Base-by-base conservation (phyloP, 2,797 vertebrate genomes). In the Chelon auratus region DNA sequence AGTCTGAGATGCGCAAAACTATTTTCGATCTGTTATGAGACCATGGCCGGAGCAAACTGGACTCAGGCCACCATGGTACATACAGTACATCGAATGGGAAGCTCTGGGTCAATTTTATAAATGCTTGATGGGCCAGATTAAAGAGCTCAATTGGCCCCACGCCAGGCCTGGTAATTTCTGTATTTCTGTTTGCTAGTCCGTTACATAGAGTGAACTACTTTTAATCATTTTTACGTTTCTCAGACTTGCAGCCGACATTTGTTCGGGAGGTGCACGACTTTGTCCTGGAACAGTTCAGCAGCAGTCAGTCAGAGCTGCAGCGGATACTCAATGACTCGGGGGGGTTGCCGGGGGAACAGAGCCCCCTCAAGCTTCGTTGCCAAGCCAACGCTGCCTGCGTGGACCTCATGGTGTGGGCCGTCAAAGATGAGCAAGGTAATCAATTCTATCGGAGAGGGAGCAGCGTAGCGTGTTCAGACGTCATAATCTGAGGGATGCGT, bases 391-490 rank as follows among this genome's bases (percentile, higher is more conserved):
- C 97, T 1, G 97, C 97, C 78, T 99, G 97, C 0, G 97, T 99
- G 86, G 97, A 99, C 90, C 97, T 99, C 81, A 97, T 99, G 97
- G 97, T 98, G 86, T 99, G 97, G 97, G 97, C 97, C 0, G 96
- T 97, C 78, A 98, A 97, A 86, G 97, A 99, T 18, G 97, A 99
- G 75, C 97, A 99, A 95, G 96, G 97, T 99, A 89, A 85, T 77
- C 48, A 5, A 71, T 84, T 47, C 40, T 40, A 59, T 43, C 36
- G 9, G 17, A 13, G 63, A 42, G 52, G 33, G 55, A 77, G 62
- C 74, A 63, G 33, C 52, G 45, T 37, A 10, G 17, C 20, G 8
- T 70, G 43, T 53, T 80, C 47, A 10, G 12, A 40, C 26, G 50
- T 22, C 8, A 50, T 56, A 15, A 70, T 72, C 53, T 65, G 51